These are phyloP conservation scores for Ibidorhyncha struthersii DNA, from an alignment of 2,113 vertebrate genomes.

Conservation along the genomic window DNA sequence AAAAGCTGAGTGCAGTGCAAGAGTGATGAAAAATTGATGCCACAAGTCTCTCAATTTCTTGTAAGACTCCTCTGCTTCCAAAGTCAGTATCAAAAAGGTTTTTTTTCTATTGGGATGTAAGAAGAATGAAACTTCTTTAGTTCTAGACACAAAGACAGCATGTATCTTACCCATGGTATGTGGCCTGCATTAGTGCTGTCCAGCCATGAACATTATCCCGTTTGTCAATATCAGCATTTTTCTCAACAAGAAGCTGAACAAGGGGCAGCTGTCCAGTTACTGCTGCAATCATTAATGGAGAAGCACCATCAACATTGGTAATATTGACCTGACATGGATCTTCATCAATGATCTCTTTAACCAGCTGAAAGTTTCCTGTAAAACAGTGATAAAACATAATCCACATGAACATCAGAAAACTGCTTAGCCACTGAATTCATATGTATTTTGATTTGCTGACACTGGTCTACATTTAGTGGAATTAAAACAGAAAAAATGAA, in stretches of 20 bases:
- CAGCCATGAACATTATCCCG: slow-evolving; percentile 93
- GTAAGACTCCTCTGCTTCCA: background rate
- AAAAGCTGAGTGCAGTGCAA: background rate
- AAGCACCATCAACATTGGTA: slow-evolving; percentile 90
- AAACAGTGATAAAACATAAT: background rate
- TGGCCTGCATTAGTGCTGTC: slow-evolving; percentile 98
- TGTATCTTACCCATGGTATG: slow-evolving; percentile 89
- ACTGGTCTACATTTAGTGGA: background rate
- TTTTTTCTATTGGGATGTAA: background rate
- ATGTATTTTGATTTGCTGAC: background rate
- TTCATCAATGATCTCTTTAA: slow-evolving; percentile 93
- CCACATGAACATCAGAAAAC: background rate
- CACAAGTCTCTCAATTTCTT: background rate
- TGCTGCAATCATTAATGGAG: slow-evolving; percentile 94
- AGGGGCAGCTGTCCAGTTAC: slow-evolving; percentile 91
- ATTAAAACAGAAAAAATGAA: background rate
- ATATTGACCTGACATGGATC: slow-evolving; percentile 90
- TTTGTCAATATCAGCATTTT: slow-evolving; percentile 87
- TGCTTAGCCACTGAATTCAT: background rate
- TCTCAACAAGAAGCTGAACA: slow-evolving; percentile 93
- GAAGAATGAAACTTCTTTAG: background rate
- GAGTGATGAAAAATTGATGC: background rate
- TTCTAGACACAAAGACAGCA: background rate
- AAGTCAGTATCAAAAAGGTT: background rate
- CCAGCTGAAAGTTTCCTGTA: slow-evolving; percentile 89